phyloP scores from a whole-genome alignment of 2,797 vertebrate species.

The Buphagus erythrorhynchus region DNA sequence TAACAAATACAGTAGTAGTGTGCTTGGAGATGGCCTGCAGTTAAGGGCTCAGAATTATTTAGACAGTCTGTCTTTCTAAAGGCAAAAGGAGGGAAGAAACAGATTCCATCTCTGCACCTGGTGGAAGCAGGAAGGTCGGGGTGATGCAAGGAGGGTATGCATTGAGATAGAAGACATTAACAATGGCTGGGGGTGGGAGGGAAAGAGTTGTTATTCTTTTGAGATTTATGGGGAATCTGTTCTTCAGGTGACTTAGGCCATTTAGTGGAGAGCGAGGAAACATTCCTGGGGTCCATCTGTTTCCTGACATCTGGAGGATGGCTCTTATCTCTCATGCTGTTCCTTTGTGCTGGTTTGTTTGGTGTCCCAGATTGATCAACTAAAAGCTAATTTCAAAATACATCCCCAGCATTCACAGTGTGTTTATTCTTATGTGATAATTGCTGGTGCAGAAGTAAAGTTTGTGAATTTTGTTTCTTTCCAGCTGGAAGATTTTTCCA shows the following conservation, averaged over 20 bases:
- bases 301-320: background rate
- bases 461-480: background rate
- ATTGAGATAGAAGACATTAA: background rate
- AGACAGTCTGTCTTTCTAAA: background rate
- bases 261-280: background rate
- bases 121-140: background rate
- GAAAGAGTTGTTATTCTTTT: background rate
- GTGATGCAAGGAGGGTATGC: background rate
- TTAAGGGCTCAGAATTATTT: background rate
- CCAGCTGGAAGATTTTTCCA: background rate
- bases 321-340: background rate
- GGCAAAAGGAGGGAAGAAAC: background rate
- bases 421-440: constrained; percentile 20
- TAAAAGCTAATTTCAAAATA: constrained; percentile 21
- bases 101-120: background rate
- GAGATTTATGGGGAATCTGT: background rate
- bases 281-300: background rate
- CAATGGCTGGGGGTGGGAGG: background rate
- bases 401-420: background rate
- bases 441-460: constrained; percentile 34
- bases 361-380: background rate
- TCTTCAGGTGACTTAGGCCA: background rate
- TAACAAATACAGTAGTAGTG: background rate
- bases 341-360: background rate
- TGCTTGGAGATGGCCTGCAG: background rate